Evolutionary conservation across 2,797 vertebrate species (phyloP), one percentile per base, ranked within the genome.

Genomic region (Vespertilio murinus): DNA sequence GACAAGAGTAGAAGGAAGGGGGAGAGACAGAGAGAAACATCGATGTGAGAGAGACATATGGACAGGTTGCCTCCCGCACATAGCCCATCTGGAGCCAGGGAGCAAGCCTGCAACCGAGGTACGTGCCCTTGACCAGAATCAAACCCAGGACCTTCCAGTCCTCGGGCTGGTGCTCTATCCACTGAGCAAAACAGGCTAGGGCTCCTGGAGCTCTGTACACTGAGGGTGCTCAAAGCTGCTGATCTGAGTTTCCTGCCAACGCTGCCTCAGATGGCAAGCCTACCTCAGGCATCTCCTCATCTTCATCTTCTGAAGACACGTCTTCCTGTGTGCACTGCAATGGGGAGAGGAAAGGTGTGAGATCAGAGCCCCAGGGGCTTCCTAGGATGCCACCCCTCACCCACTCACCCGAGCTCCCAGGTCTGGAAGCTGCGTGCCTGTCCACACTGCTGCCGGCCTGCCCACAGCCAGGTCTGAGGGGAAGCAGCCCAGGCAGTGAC

Each of bases 221-320:
- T 88, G 40, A 1, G 3, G 56, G 23, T 2, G 30, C 47, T 56
- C 77, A 38, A 4, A 14, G 18, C 49, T 28, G 40, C 59, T 33
- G 45, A 47, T 16, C 11, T 0, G 2, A 79, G 6, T 45, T 78
- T 81, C 88, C 69, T 6, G 11, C 56, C 71, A 61, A 4, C 6
- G 35, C 89, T 6, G 6, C 61, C 22, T 83, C 3, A 16, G 65
- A 70, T 2, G 13, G 0, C 30, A 10, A 23, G 23, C 95, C 94
- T 90, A 99, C 99, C 98, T 99, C 99, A 78, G 99, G 99, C 99
- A 99, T 99, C 93, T 99, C 99, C 90, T 99, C 99, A 5, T 99
- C 99, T 97, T 99, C 99, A 84, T 99, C 99, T 96, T 99, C 99
- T 47, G 99, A 99, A 67, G 99, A 99, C 95, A 99, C 99, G 74